Base-by-base conservation (phyloP, 2,797 vertebrate species). In the Myotis findleyi region DNA sequence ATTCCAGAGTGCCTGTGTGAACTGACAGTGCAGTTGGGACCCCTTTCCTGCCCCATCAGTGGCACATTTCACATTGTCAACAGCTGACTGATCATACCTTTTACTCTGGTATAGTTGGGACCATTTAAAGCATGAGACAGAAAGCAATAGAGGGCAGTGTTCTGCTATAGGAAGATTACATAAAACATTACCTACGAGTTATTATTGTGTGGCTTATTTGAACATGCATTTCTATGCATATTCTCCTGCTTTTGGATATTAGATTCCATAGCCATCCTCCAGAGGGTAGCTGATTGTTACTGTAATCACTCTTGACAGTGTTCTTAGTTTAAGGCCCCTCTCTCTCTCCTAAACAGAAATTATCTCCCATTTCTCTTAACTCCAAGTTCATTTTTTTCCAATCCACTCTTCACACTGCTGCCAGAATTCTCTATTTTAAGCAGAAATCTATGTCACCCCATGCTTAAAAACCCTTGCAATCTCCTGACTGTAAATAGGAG, bases 71-170 rank as follows among this genome's bases (percentile, higher is more conserved):
- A 79, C 6, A 55, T 47, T 68, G 47, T 69, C 8, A 21, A 49
- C 8, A n/a, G n/a, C 16, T 79, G 41, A 51, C 41, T 6, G 16
- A 72, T 21, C 16, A 38, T 2, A 30, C 6, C 6, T 79, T 25
- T 87, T 68, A 33, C 68, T 41, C 41, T 68, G 62, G n/a, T 57
- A 17, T 69, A 4, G 0, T 83, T 69, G 83, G 85, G 81, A 18
- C 36, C 25, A 2, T 2, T 17, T 62, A 91, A 38, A 92, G 27
- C n/a, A 69, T 0, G 1, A 90, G 57, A 86, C 47, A 75, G 66
- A 94, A 79, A 77, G 75, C 86, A 93, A 96, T 44, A 95, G 79
- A 91, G 53, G 76, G 17, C 85, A 85, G 41, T 92, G 57, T 91
- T 94, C 53, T 93, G 59, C n/a, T 81, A 33, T 14, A 83, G 41